These are phyloP conservation scores for Mionectes olivaceus DNA, from an alignment of 2,797 vertebrate genomes.

Conservation along the genomic window DNA sequence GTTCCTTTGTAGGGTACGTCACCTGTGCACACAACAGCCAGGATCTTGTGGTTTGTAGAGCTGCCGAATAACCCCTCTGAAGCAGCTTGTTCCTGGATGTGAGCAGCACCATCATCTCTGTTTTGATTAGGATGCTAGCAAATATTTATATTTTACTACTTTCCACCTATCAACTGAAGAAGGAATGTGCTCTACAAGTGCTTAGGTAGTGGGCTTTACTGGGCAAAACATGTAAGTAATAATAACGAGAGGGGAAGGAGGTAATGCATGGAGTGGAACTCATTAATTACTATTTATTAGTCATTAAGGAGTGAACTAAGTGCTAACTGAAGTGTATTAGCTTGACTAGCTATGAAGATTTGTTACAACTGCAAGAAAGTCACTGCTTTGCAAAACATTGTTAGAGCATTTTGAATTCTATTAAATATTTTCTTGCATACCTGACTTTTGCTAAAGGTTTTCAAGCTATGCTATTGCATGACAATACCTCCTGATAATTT, in stretches of 20 bases:
- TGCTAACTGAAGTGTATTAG: slow-evolving; percentile 14
- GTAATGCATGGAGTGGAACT: slow-evolving; percentile 21
- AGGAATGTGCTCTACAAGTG: not conserved
- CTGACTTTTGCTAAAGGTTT: not conserved
- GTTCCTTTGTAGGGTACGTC: not conserved
- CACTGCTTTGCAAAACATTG: not conserved
- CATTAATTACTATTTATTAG: slow-evolving; percentile 51
- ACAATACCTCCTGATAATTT: not conserved
- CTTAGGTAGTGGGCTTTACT: slow-evolving; percentile 1
- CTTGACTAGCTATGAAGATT: slow-evolving; percentile 3
- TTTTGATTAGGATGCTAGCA: not conserved
- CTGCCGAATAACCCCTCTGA: not conserved
- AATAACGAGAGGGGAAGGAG: not conserved
- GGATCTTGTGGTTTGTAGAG: not conserved
- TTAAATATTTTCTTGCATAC: not conserved
- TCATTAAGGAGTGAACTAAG: slow-evolving; percentile 11
- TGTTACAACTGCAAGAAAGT: not conserved
- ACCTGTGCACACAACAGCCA: rapidly evolving
- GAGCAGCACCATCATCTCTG: not conserved
- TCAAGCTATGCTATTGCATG: not conserved
- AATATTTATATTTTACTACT: not conserved
- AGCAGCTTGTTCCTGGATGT: not conserved
- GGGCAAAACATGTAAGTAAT: not conserved
- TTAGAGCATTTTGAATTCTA: not conserved
- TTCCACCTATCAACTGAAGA: not conserved